Conservation (phyloP, 2,797 vertebrate genomes). For the Cephalopachus bancanus region DNA sequence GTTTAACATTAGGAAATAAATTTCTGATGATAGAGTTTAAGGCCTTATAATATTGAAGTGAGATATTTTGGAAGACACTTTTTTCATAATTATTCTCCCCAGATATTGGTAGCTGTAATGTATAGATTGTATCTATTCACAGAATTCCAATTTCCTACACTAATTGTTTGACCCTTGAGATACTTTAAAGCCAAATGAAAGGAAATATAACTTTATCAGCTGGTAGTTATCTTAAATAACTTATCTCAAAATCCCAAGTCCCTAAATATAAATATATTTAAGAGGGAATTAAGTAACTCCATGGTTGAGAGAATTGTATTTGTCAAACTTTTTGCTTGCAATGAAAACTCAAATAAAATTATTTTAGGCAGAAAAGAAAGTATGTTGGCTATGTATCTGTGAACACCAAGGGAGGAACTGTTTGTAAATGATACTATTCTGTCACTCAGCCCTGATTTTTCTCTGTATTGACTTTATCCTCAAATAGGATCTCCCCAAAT, state of each 20-base stretch:
- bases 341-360: constrained; percentile 45
- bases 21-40: constrained; percentile 28
- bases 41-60: not conserved
- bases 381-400: not conserved
- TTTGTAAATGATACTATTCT: not conserved
- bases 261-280: constrained; percentile 11
- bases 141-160: constrained; percentile 42
- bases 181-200: constrained; percentile 30
- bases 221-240: constrained; percentile 30
- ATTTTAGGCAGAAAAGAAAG: constrained; percentile 21
- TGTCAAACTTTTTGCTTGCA: constrained; percentile 43
- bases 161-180: not conserved
- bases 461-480: constrained; percentile 4
- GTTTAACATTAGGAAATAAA: constrained; percentile 56
- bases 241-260: constrained; percentile 39
- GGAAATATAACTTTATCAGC: constrained; percentile 10
- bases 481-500: not conserved
- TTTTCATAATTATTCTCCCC: not conserved
- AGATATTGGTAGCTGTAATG: not conserved
- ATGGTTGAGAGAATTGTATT: not conserved
- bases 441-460: not conserved
- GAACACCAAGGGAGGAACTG: not conserved
- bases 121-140: not conserved
- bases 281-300: constrained; percentile 48
- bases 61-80: not conserved